These are phyloP conservation scores for Bubo scandiacus DNA, from an alignment of 2,113 vertebrate genomes.

Conservation along the genomic window DNA sequence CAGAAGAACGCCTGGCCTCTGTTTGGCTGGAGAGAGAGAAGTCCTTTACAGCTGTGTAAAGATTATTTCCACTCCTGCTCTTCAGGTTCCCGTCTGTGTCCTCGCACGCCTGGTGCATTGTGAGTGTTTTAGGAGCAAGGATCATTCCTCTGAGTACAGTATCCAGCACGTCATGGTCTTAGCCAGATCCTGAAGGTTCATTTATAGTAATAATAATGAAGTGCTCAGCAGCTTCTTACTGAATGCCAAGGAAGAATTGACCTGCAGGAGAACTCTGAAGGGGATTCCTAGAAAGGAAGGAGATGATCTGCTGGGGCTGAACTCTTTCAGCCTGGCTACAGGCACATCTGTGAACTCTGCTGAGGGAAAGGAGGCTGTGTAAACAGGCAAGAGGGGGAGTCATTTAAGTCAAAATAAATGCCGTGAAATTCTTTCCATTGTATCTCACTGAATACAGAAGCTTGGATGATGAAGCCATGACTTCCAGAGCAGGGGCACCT, in stretches of 20 bases:
- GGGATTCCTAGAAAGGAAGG: constrained; percentile 12
- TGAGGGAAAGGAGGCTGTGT: not conserved
- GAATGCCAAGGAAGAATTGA: not conserved
- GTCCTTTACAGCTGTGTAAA: not conserved
- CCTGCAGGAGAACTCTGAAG: not conserved
- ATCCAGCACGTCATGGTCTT: not conserved
- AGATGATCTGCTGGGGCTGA: not conserved
- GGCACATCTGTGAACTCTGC: not conserved
- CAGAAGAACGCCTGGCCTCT: not conserved
- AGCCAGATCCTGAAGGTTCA: not conserved
- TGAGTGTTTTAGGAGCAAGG: not conserved
- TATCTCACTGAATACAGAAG: constrained; percentile 30
- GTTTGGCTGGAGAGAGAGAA: not conserved
- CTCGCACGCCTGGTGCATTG: accelerated
- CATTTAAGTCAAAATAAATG: constrained; percentile 41
- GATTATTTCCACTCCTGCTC: not conserved
- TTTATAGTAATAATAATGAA: not conserved
- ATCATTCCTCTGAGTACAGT: not conserved
- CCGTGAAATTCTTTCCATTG: constrained; percentile 59
- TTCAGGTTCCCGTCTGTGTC: not conserved
- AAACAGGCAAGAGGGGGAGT: not conserved
- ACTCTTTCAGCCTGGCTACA: not conserved
- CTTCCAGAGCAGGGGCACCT: constrained; percentile 61
- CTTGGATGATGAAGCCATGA: constrained; percentile 18
- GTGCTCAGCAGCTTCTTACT: not conserved